A percentile compares a stretch with the other conserved stretches of the same genome.
phyloP scores from a whole-genome alignment of 2,797 vertebrate species.

The Meda fulgida region DNA sequence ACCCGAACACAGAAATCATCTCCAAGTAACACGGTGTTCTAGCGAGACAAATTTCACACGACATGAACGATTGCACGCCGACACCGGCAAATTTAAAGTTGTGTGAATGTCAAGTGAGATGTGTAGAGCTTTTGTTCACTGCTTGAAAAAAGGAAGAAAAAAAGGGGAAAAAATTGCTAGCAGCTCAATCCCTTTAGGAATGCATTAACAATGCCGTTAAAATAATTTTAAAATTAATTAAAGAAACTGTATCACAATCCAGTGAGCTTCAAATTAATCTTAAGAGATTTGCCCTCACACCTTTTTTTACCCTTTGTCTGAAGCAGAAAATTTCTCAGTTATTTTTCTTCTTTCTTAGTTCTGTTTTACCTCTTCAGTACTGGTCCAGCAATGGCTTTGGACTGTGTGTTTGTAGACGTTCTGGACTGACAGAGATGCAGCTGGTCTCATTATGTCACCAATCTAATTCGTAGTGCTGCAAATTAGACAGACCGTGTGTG shows the following conservation, averaged over 20 bases:
- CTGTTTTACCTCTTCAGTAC: constrained; percentile 17
- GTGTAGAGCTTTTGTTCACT: constrained; percentile 78
- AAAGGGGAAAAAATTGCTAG: constrained; percentile 60
- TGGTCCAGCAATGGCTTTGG: constrained; percentile 21
- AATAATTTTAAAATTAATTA: constrained; percentile 82
- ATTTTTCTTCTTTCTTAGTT: constrained; percentile 20
- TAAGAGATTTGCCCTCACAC: constrained; percentile 78
- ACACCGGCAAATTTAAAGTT: constrained; percentile 73
- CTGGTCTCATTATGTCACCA: constrained; percentile 52
- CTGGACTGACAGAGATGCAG: constrained; percentile 37
- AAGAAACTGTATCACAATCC: constrained; percentile 81
- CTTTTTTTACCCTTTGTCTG: constrained; percentile 50
- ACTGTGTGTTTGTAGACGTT: constrained; percentile 24
- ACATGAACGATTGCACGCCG: constrained; percentile 70
- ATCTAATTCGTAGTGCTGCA: constrained; percentile 44
- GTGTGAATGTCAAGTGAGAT: constrained; percentile 78
- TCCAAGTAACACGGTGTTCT: constrained; percentile 73
- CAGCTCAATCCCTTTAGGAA: constrained; percentile 80
- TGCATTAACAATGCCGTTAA: constrained; percentile 80
- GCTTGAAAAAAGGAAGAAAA: constrained; percentile 51
- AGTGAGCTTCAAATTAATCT: constrained; percentile 84
- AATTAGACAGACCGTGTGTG: constrained; percentile 42
- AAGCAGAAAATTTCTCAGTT: constrained; percentile 30
- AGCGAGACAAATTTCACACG: constrained; percentile 72
- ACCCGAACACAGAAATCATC: constrained; percentile 70